Evolutionary conservation across 2,888 invertebrate genomes (phyloP), one percentile per base, ranked within the genome.

Genomic region (Halocaridina rubra): DNA sequence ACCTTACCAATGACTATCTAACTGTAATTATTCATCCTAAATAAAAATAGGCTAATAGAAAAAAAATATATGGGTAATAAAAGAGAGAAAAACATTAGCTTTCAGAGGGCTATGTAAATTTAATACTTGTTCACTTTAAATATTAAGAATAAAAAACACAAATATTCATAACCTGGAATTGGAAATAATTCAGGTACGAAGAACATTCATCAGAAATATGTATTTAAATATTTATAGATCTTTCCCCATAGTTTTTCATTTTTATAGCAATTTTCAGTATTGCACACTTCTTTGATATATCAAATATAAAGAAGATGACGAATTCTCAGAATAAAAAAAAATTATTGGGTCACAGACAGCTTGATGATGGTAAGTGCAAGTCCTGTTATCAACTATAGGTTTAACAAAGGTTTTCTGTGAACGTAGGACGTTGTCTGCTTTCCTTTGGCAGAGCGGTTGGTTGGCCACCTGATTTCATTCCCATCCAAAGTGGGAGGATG

Each of bases 101-200:
- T n/a, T n/a, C n/a, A n/a, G n/a, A n/a, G n/a, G n/a, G n/a, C n/a
- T n/a, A n/a, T n/a, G n/a, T n/a, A n/a, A n/a, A n/a, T n/a, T n/a
- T n/a, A n/a, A n/a, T n/a, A n/a, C 19, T 59, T 22, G 22, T 19
- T 22, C 22, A 59, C 19, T 59, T 59, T 59, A 22, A 22, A 59
- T 10, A 22, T 22, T 59, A 22, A 22, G 19, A 59, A 59, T n/a
- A 27, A 27, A 30, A 22, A 13, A 78, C 33, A 32, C 24, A 8
- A 33, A 78, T 27, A 33, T 33, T 16, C 33, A 13, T 32, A 64
- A 74, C 57, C 80, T 81, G 80, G 80, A 81, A 81, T 81, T 53
- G 19, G 16, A 80, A 64, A 32, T 72, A 81, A 64, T 72, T 81
- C 80, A 81, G 80, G 80, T 81, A 81, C 80, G 57, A 59, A 57